phyloP scores from a whole-genome alignment of 1,140 invertebrate genomes.

The Druon quercuslanigerum region DNA sequence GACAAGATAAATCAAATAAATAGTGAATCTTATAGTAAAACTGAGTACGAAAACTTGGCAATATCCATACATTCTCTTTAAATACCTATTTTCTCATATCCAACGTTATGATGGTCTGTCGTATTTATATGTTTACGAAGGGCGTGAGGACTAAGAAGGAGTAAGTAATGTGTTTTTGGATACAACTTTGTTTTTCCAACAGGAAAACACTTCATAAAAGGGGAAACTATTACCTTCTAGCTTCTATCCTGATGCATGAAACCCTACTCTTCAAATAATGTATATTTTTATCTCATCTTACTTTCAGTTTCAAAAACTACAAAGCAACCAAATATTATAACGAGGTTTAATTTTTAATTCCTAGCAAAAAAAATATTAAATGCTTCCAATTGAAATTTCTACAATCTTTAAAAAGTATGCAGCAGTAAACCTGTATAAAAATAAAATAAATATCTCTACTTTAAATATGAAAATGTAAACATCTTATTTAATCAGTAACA shows the following conservation, averaged over 20 bases:
- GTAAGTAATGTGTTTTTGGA: constrained; percentile 1
- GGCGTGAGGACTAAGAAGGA: neutral
- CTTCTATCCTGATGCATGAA: neutral
- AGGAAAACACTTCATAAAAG: neutral
- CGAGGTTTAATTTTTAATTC: too few relatives aligned
- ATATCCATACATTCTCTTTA: neutral
- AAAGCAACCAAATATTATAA: too few relatives aligned
- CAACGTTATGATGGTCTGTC: constrained; percentile 17
- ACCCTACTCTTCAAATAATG: neutral
- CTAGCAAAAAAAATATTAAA: too few relatives aligned
- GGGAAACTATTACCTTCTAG: neutral
- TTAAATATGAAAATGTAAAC: too few relatives aligned
- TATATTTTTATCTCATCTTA: neutral
- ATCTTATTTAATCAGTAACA: neutral
- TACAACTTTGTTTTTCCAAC: constrained; percentile 19
- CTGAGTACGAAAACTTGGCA: neutral
- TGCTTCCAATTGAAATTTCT: too few relatives aligned
- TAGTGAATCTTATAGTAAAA: neutral
- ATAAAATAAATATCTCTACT: too few relatives aligned
- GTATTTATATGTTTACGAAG: constrained; percentile 13
- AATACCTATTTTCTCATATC: neutral
- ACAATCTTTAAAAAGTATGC: too few relatives aligned
- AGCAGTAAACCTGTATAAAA: too few relatives aligned
- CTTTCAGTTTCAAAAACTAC: neutral
- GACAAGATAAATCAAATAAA: too few relatives aligned